Percentiles rank a stretch among this genome's conserved stretches.
Conservation (phyloP, 2,113 vertebrate species). For the Anarhynchus alexandrinus region DNA sequence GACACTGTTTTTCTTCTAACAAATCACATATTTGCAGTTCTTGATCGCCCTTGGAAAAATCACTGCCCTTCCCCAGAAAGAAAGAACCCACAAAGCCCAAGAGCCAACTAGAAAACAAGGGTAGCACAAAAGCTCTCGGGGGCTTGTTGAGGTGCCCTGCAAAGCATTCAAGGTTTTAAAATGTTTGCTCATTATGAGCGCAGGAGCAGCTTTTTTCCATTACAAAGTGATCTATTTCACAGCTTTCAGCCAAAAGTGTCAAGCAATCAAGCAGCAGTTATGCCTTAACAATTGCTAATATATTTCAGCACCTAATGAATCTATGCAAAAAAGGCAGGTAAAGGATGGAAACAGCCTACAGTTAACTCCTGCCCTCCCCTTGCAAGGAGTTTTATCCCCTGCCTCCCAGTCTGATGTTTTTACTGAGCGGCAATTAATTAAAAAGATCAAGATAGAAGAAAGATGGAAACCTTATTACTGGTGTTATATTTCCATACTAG, state of each 20-base stretch:
- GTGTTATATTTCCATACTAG: slow-evolving; percentile 42
- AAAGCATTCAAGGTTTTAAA: neutral
- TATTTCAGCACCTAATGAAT: slow-evolving; percentile 74
- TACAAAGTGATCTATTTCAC: slow-evolving; percentile 54
- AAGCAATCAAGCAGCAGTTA: slow-evolving; percentile 65
- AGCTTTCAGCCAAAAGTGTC: slow-evolving; percentile 44
- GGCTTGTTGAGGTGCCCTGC: neutral
- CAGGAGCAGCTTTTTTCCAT: slow-evolving; percentile 16
- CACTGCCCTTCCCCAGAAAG: neutral
- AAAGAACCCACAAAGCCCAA: neutral
- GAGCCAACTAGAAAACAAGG: neutral
- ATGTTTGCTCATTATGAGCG: slow-evolving; percentile 14
- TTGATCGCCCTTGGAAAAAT: neutral
- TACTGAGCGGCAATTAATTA: slow-evolving; percentile 56
- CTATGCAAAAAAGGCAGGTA: slow-evolving; percentile 60
- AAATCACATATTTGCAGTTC: neutral
- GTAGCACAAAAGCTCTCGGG: neutral
- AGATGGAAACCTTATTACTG: slow-evolving; percentile 55
- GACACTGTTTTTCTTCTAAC: neutral
- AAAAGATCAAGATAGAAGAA: slow-evolving; percentile 57
- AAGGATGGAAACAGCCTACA: neutral
- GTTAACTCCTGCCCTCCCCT: slow-evolving; percentile 22
- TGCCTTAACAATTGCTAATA: slow-evolving; percentile 69
- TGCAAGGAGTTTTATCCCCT: neutral
- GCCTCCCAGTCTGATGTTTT: slow-evolving; percentile 11